Conservation (phyloP, 2,797 vertebrate species). For the Diplodus sargus region DNA sequence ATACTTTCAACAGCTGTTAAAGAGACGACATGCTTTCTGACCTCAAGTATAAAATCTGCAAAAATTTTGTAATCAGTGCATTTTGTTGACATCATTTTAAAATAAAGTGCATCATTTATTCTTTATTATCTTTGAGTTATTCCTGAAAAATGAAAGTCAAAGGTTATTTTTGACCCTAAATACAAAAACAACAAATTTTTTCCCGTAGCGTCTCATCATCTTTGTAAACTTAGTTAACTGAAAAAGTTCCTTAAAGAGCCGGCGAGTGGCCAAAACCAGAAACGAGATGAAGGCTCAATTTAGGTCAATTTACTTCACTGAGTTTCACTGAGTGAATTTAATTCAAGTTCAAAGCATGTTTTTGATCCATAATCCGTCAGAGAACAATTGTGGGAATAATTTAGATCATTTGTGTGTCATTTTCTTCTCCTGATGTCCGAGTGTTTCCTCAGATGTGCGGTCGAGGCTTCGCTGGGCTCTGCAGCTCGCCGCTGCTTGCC, state of each 20-base stretch:
- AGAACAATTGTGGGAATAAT: background rate
- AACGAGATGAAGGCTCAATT: background rate
- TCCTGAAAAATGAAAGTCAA: no score
- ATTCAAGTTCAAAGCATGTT: background rate
- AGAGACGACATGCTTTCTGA: no score
- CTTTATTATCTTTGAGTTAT: no score
- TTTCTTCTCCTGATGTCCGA: background rate
- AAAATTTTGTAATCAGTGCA: no score
- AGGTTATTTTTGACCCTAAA: no score
- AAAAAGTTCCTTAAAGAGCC: background rate
- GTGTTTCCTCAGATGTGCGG: background rate
- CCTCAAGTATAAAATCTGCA: no score
- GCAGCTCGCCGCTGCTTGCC: constrained; percentile 5
- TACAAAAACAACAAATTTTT: no score
- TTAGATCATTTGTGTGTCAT: background rate
- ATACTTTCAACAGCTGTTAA: no score
- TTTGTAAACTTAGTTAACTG: background rate
- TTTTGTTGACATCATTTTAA: no score
- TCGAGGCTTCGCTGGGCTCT: background rate
- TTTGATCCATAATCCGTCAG: background rate
- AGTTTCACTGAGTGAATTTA: background rate
- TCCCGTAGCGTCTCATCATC: background rate
- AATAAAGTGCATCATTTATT: no score
- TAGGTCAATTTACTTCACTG: background rate
- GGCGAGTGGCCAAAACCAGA: background rate